These are phyloP conservation scores for Mythimna lalbum DNA, from an alignment of 2,888 invertebrate genomes.

Conservation along the genomic window DNA sequence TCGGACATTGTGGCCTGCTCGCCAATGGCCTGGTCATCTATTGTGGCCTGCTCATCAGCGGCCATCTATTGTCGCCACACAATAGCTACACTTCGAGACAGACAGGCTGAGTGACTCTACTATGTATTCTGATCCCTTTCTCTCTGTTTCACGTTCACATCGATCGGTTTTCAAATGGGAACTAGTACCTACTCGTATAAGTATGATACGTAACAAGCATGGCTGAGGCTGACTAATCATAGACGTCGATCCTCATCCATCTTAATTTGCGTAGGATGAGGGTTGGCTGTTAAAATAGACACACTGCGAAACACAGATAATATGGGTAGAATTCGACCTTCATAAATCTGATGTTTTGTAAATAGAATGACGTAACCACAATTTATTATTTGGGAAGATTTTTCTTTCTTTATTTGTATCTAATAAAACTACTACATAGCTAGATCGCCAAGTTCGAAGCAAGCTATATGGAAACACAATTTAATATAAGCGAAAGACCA, in stretches of 20 bases:
- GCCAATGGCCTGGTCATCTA: constrained; percentile 1
- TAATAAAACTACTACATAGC: neutral
- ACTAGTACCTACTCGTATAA: too few relatives aligned
- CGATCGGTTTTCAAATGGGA: too few relatives aligned
- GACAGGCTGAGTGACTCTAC: neutral
- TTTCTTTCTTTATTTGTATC: too few relatives aligned
- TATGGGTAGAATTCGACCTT: neutral
- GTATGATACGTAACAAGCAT: neutral
- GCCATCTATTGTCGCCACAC: constrained; percentile 33
- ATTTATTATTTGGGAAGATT: neutral
- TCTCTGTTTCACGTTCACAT: neutral
- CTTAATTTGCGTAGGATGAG: constrained; percentile 6
- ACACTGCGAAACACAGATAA: neutral
- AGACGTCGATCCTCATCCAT: constrained; percentile 21
- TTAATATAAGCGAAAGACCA: neutral
- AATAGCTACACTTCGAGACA: constrained; percentile 3
- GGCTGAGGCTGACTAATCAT: neutral
- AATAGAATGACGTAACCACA: neutral
- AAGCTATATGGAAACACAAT: neutral
- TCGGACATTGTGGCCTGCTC: constrained; percentile 12
- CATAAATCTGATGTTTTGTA: neutral
- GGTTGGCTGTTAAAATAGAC: neutral
- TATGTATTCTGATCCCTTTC: constrained; percentile 5
- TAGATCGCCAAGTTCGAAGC: neutral
- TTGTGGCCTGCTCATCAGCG: constrained; percentile 36